A percentile compares a stretch with the other conserved stretches of the same genome.
phyloP scores from a whole-genome alignment of 2,888 invertebrate genomes.

The Glaucopsyche alexis region DNA sequence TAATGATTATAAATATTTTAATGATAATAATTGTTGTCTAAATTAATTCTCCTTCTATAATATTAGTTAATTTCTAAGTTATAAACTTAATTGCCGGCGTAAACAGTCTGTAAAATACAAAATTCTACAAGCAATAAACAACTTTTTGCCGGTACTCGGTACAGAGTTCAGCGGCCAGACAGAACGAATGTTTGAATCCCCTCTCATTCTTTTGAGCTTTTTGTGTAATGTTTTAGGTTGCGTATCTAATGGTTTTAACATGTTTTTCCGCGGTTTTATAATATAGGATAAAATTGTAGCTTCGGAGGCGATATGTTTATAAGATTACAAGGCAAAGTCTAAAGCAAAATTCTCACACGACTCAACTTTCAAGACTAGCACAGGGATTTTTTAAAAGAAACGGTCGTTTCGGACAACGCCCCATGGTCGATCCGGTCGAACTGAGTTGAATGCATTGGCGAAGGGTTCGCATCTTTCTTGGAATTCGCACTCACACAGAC shows the following conservation, averaged over 20 bases:
- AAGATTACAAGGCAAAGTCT: not conserved
- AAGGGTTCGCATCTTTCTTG: constrained; percentile 66
- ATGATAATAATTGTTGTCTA: not conserved
- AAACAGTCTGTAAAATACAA: constrained; percentile 25
- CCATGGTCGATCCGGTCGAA: constrained; percentile 50
- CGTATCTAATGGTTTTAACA: constrained; percentile 3
- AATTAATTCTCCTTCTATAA: not conserved
- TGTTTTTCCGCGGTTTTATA: not conserved
- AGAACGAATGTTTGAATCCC: constrained; percentile 52
- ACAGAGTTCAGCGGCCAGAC: constrained; percentile 65
- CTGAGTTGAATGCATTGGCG: constrained; percentile 62
- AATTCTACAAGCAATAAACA: constrained; percentile 29
- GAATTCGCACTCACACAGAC: constrained; percentile 71
- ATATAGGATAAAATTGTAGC: not conserved
- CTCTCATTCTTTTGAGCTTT: constrained; percentile 27
- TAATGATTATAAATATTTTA: not conserved
- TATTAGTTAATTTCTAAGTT: not conserved
- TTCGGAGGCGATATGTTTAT: not conserved
- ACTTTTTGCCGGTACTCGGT: constrained; percentile 43
- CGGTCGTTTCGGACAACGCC: constrained; percentile 45
- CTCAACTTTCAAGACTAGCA: not conserved
- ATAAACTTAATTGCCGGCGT: not conserved
- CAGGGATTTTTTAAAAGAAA: constrained; percentile 53
- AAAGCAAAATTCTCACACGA: not conserved
- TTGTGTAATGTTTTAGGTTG: constrained; percentile 36